Base-by-base conservation (phyloP, 2,113 vertebrate genomes). In the Chaetops frenatus region DNA sequence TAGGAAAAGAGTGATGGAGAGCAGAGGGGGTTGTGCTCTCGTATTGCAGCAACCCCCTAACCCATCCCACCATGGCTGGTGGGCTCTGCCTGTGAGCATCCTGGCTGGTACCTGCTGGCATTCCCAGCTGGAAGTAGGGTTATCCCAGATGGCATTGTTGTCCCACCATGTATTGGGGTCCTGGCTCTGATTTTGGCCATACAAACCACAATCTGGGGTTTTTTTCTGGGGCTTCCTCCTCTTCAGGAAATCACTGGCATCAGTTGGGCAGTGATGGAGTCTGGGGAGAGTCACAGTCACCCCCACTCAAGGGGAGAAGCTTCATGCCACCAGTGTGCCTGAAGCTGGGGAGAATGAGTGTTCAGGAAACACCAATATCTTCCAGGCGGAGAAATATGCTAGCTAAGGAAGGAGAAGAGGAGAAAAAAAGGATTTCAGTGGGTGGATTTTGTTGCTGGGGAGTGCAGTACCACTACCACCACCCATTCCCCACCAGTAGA, bases 211-310 rank as follows among this genome's bases (percentile, higher is more conserved):
- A 28, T 18, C 10, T 69, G 47, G 22, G 3, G 8, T 28, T 61
- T 54, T 44, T 45, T 38, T 9, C 48, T 65, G 35, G 44, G 51
- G 64, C 28, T 76, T 61, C 24, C 84, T 25, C 50, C 17, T 12
- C 1, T 58, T 29, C 27, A 2, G 17, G 45, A 21, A 67, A 51
- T 51, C 0, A 0, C 33, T 47, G 36, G 51, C 65, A 53, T 54
- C 48, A 15, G 10, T 0, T 33, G n/a, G 67, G 29, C 33, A 40
- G n/a, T 1, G 7, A 16, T 5, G 11, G 73, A 23, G 3, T 74
- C 56, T 1, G 4, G 61, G 33, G 15, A 42, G 1, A 8, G 51
- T 42, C 51, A 29, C 33, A 8, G 38, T 54, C 6, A 6, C n/a
- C 35, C 18, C 47, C 12, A 5, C 8, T 33, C 0, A 0, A 27